A percentile compares a stretch with the other conserved stretches of the same genome.
Conservation (phyloP, 1,140 invertebrate species). For the Cataglyphis hispanica region DNA sequence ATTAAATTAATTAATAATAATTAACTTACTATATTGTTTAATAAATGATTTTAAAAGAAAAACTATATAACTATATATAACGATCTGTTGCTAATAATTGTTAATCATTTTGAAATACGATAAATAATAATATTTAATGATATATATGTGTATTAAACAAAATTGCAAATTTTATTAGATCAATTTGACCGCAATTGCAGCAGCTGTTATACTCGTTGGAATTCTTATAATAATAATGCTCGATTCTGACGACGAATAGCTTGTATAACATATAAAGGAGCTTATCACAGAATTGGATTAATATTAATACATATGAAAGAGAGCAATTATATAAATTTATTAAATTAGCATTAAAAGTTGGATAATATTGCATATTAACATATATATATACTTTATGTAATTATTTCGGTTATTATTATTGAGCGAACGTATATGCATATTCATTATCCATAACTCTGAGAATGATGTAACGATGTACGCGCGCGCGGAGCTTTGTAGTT, state of each 20-base stretch:
- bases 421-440: slow-evolving; percentile 7
- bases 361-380: slow-evolving; percentile 24
- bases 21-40: neutral
- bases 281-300: neutral
- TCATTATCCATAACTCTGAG: slow-evolving; percentile 41
- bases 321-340: slow-evolving; percentile 14
- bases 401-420: slow-evolving; percentile 28
- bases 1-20: too few relatives aligned
- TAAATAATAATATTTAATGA: neutral
- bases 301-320: slow-evolving; percentile 29
- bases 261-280: slow-evolving; percentile 10
- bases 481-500: slow-evolving; percentile 10
- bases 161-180: neutral
- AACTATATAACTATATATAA: neutral
- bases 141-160: neutral
- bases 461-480: slow-evolving; percentile 28
- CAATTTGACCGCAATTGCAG: too few relatives aligned
- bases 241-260: neutral
- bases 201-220: neutral
- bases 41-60: neutral
- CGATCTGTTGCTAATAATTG: neutral
- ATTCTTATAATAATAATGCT: slow-evolving; percentile 10
- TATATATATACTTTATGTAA: slow-evolving; percentile 5
- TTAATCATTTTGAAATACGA: neutral
- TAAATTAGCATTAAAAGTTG: slow-evolving; percentile 9